These are phyloP conservation scores for Diphyllodes magnificus DNA, from an alignment of 2,113 vertebrate species.

Conservation along the genomic window DNA sequence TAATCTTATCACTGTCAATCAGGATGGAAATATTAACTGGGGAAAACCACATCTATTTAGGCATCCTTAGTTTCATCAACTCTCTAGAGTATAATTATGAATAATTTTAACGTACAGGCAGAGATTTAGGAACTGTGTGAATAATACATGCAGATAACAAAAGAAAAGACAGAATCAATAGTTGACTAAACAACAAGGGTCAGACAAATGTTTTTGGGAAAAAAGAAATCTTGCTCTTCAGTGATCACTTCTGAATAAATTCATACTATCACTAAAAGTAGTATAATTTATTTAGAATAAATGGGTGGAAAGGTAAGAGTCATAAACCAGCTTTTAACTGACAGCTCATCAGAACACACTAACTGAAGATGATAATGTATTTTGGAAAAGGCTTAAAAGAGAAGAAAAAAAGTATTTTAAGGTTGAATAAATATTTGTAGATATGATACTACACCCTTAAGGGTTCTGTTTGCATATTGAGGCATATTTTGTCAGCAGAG, in stretches of 20 bases:
- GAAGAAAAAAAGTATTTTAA: not conserved
- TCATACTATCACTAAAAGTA: not conserved
- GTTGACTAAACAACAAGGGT: not conserved
- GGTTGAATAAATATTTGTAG: slow-evolving; percentile 6
- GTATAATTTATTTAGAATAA: not conserved
- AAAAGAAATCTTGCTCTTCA: not conserved
- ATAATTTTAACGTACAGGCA: not conserved
- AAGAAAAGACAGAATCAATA: not conserved
- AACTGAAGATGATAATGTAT: not conserved
- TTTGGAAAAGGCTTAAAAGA: not conserved
- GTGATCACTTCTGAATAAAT: not conserved
- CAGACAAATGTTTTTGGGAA: not conserved
- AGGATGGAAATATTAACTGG: not conserved
- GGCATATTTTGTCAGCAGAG: not conserved
- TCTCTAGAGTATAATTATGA: slow-evolving; percentile 37
- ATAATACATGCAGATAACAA: not conserved
- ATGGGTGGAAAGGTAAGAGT: not conserved
- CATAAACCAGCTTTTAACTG: not conserved
- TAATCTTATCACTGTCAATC: slow-evolving; percentile 22
- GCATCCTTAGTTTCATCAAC: not conserved
- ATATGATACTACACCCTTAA: not conserved
- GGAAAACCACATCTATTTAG: not conserved
- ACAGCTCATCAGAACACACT: not conserved
- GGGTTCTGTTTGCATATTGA: not conserved
- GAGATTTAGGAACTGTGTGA: slow-evolving; percentile 8